These are phyloP conservation scores for Ptychochromis oligacanthus DNA, from an alignment of 2,113 vertebrate genomes.

Conservation along the genomic window DNA sequence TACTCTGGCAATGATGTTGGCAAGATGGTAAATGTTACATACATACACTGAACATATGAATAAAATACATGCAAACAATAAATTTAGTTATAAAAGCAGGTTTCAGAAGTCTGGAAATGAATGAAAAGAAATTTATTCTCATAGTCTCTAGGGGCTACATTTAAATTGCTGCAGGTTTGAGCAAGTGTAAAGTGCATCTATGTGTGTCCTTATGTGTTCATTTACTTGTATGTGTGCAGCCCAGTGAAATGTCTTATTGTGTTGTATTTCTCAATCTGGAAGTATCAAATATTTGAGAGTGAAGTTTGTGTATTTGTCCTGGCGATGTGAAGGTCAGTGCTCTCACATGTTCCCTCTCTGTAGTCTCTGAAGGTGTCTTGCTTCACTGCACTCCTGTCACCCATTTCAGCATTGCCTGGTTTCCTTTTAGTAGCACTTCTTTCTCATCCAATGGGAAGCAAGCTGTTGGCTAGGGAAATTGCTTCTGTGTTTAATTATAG, in stretches of 20 bases:
- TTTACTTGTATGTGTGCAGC: background rate
- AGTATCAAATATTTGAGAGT: constrained; percentile 49
- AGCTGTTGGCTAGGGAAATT: constrained; percentile 67
- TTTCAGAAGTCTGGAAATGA: background rate
- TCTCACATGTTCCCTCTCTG: constrained; percentile 45
- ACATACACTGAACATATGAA: background rate
- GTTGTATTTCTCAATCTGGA: constrained; percentile 36
- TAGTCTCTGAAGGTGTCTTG: constrained; percentile 50
- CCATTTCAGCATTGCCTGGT: constrained; percentile 56
- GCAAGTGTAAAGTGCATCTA: background rate
- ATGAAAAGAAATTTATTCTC: background rate
- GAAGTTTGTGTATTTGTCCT: constrained; percentile 36
- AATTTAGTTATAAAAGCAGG: background rate
- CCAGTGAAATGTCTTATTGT: background rate
- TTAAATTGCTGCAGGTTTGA: background rate
- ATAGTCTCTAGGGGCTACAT: too few relatives aligned
- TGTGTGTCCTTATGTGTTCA: constrained; percentile 9
- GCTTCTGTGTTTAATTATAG: constrained; percentile 73
- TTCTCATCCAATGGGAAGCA: constrained; percentile 60
- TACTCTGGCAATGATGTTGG: background rate
- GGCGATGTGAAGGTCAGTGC: constrained; percentile 60
- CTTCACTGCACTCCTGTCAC: constrained; percentile 59
- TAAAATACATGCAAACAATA: background rate
- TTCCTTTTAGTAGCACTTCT: constrained; percentile 58
- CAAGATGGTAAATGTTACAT: background rate